These are phyloP conservation scores for Macropodus opercularis DNA, from an alignment of 2,797 vertebrate species.

Conservation along the genomic window DNA sequence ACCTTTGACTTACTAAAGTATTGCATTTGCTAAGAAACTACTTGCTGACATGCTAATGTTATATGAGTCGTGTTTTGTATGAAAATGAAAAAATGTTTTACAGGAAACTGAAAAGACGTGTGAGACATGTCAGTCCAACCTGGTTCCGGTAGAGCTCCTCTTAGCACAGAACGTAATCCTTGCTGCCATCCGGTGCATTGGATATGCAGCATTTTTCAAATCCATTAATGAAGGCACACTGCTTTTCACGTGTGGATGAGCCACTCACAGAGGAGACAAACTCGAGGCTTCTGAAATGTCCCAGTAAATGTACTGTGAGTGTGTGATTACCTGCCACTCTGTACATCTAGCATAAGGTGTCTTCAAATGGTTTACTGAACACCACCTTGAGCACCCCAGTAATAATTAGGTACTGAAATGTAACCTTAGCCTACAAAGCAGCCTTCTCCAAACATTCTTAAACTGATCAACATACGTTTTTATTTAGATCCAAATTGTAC, in stretches of 20 bases:
- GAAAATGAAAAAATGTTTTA: too few species aligned
- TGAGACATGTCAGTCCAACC: not conserved
- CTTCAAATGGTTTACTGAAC: not conserved
- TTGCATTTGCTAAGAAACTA: too few species aligned
- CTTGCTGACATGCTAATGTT: too few species aligned
- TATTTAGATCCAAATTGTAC: too few species aligned
- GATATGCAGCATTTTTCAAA: not conserved
- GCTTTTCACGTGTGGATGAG: not conserved
- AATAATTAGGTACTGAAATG: not conserved
- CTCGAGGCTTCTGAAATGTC: not conserved
- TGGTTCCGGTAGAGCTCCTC: not conserved
- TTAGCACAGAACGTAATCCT: not conserved
- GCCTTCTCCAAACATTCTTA: too few species aligned
- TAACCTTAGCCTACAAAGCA: too few species aligned
- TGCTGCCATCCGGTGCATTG: not conserved
- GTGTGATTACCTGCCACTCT: not conserved
- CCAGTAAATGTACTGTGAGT: not conserved
- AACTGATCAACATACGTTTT: too few species aligned
- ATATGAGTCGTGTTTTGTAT: too few species aligned
- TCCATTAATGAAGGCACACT: not conserved
- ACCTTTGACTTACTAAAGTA: too few species aligned
- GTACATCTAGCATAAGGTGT: not conserved
- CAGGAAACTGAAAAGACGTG: too few species aligned
- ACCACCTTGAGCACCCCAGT: too few species aligned
- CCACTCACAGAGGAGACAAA: not conserved